Base-by-base conservation (phyloP, 92 coral and sea anemone genomes). In the Parazoanthus darwini region DNA sequence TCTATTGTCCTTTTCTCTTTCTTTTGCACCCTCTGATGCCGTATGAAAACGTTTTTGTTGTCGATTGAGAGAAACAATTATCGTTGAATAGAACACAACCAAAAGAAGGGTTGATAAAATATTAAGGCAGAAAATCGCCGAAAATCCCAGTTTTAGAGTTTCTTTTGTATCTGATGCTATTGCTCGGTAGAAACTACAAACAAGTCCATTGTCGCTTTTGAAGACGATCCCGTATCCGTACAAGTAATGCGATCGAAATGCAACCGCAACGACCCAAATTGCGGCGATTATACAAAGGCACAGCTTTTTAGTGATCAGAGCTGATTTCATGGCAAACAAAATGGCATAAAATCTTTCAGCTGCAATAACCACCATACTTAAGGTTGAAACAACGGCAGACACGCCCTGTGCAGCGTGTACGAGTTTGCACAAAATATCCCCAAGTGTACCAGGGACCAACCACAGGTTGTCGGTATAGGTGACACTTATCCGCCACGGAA, bases 301-400 rank as follows among this genome's bases (percentile, higher is more conserved):
- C 2, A 5, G 0, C 1, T 33, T 73, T 11, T 73, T 73, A 37
- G 77, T 73, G 25, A 73, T 73, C 77, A 73, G 77, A 1, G 37
- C 39, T 35, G 77, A 44, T 73, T 73, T 73, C 77, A 73, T 73
- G 38, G 77, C 77, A 73, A 9, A 73, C 22, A 33, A 33, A 33
- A 73, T 73, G 42, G 77, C 77, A 37, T 33, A 29, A 73, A 73
- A 73, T 73, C 77, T 73, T 33, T 73, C 77, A 16, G 43, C 77
- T 73, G 77, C 77, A 73, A 73, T 73, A 18, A 73, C 77, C 77
- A n/a, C 22, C 77, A 73, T 73, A 73, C 77, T 73, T 29, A 73
- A 44, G 39, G 77, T 73, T 0, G 77, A 73, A 11, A 73, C 77
- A 33, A 37, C 77, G 5, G 77, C 77, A 3, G 77, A 73, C 38